A percentile compares a stretch with the other conserved stretches of the same genome.
phyloP scores from a whole-genome alignment of 2,888 invertebrate species.

The Hoplodrina blanda region DNA sequence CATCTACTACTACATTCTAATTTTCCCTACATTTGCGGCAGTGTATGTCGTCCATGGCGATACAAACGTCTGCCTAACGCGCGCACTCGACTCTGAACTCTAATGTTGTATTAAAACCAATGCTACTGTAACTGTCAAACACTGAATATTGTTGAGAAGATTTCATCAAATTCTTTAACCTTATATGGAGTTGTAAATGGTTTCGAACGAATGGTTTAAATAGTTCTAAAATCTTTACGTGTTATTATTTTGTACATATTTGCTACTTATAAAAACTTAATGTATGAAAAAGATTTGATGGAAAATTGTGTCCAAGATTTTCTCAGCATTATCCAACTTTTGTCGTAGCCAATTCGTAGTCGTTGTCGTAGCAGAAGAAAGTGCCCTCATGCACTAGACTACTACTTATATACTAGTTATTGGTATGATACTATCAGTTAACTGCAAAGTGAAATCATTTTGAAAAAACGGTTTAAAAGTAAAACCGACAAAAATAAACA shows the following conservation, averaged over 20 bases:
- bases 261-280: not conserved
- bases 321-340: not conserved
- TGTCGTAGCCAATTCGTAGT: conserved; percentile 36
- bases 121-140: conserved; percentile 80
- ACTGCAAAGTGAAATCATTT: conserved; percentile 21
- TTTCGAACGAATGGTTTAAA: conserved; percentile 56
- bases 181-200: conserved; percentile 67
- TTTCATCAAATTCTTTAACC: conserved; percentile 74
- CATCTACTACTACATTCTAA: conserved; percentile 66
- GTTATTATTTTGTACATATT: not conserved
- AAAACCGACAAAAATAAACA: conserved; percentile 48
- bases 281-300: conserved; percentile 1
- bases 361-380: conserved; percentile 22
- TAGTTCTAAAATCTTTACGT: conserved; percentile 45
- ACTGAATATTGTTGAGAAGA: conserved; percentile 75
- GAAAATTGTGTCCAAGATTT: not conserved
- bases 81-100: conserved; percentile 68
- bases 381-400: not conserved
- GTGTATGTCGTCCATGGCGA: conserved; percentile 71
- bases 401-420: not conserved
- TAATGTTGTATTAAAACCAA: conserved; percentile 75
- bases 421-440: not conserved
- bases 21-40: conserved; percentile 71
- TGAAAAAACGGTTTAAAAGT: conserved; percentile 39
- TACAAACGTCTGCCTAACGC: conserved; percentile 29